Evolutionary conservation across 1,140 invertebrate genomes (phyloP).

Genomic region (Phthorimaea operculella): DNA sequence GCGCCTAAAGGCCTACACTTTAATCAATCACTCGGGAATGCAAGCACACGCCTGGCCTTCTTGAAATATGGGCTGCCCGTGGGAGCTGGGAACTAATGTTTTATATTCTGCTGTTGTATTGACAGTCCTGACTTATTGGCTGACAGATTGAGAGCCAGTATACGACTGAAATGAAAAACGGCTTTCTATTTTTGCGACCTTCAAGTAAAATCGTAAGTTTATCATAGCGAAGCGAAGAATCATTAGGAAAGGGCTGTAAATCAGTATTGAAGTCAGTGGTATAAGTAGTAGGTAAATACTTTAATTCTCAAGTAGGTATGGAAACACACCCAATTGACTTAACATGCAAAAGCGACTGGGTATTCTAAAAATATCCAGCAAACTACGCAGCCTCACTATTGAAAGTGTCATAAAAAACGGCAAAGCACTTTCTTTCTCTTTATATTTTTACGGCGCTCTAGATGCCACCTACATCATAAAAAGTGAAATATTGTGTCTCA

Average conservation of each 20-base stretch:
- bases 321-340: too few species aligned
- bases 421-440: constrained; percentile 38
- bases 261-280: too few species aligned
- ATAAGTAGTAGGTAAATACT: too few species aligned
- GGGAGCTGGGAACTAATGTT: constrained; percentile 34
- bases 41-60: constrained; percentile 24
- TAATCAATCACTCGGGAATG: constrained; percentile 54
- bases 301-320: too few species aligned
- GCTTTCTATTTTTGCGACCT: too few species aligned
- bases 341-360: too few species aligned
- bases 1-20: constrained; percentile 34
- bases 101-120: constrained; percentile 42
- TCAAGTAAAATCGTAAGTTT: too few species aligned
- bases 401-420: constrained; percentile 27
- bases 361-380: constrained; percentile 26
- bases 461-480: constrained; percentile 55
- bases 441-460: constrained; percentile 49
- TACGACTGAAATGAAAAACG: constrained; percentile 7
- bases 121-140: constrained; percentile 46
- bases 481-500: constrained; percentile 58
- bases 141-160: constrained; percentile 28
- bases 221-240: too few species aligned
- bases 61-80: constrained; percentile 41
- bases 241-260: too few species aligned
- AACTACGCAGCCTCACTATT: constrained; percentile 31